Conservation (phyloP, 2,797 vertebrate genomes). For the Protonibea diacanthus region DNA sequence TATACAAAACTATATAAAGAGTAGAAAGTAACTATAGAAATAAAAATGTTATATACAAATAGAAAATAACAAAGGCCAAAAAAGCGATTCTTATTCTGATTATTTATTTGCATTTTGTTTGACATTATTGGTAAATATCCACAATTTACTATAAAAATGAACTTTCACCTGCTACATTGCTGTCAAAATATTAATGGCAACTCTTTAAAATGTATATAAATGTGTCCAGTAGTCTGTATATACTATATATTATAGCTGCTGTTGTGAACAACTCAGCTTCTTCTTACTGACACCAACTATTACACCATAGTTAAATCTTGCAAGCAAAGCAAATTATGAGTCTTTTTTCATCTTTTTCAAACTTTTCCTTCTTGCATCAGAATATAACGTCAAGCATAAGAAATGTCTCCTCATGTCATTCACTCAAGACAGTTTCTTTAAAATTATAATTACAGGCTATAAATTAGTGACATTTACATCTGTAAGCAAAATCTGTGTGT, state of each 20-base stretch:
- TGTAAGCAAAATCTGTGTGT: neutral
- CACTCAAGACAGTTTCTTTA: neutral
- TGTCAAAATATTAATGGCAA: neutral
- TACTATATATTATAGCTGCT: neutral
- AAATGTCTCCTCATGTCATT: neutral
- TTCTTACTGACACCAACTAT: neutral
- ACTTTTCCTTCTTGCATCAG: neutral
- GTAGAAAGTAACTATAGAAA: too few relatives aligned
- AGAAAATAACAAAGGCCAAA: too few relatives aligned
- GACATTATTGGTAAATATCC: neutral
- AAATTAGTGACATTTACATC: neutral
- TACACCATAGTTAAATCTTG: neutral
- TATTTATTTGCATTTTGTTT: neutral
- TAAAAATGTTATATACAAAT: too few relatives aligned
- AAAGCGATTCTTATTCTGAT: too few relatives aligned
- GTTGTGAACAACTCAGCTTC: neutral
- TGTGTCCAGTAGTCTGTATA: neutral
- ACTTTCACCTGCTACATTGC: neutral
- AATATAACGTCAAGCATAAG: neutral
- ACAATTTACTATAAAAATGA: neutral
- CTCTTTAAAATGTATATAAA: neutral
- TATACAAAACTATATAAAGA: too few relatives aligned
- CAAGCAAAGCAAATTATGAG: constrained; percentile 30
- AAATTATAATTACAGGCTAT: neutral
- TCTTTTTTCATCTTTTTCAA: neutral